A percentile compares a stretch with the other conserved stretches of the same genome.
These are phyloP conservation scores for Drosophila fulvimacula DNA, from an alignment of 2,888 invertebrate genomes.

Conservation along the genomic window DNA sequence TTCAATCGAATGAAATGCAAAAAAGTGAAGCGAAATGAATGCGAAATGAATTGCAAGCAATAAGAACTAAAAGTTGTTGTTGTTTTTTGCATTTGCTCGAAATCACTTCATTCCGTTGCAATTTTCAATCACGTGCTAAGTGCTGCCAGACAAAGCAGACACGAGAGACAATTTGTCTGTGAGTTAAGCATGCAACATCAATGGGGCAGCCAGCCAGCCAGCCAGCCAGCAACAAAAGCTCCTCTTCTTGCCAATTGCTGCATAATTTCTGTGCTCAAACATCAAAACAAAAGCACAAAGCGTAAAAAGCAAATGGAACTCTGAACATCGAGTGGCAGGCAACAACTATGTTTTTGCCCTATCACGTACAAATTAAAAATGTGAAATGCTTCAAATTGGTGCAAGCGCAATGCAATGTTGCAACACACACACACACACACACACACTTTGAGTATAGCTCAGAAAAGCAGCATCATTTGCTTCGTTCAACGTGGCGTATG, in stretches of 20 bases:
- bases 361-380: conserved; percentile 83
- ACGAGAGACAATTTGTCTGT: conserved; percentile 72
- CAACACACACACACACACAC: conserved; percentile 30
- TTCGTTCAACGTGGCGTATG: conserved; percentile 36
- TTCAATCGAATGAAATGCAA: conserved; percentile 52
- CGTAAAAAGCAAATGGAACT: conserved; percentile 33
- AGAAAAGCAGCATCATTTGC: conserved; percentile 19
- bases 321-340: conserved; percentile 60
- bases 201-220: conserved; percentile 2
- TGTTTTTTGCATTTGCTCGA: conserved; percentile 27
- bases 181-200: conserved; percentile 52
- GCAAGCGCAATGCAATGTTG: conserved; percentile 51
- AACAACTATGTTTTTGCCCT: conserved; percentile 74
- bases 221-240: conserved; percentile 28
- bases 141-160: conserved; percentile 63
- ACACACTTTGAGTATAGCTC: conserved; percentile 4
- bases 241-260: conserved; percentile 37
- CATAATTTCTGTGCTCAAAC: conserved; percentile 66
- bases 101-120: conserved; percentile 78
- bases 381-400: conserved; percentile 82
- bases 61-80: conserved; percentile 38
- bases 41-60: conserved; percentile 49
- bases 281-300: conserved; percentile 48
- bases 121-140: conserved; percentile 82
- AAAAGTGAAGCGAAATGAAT: conserved; percentile 27